Evolutionary conservation across 2,797 vertebrate genomes (phyloP).

Genomic region (Limnodromus scolopaceus): DNA sequence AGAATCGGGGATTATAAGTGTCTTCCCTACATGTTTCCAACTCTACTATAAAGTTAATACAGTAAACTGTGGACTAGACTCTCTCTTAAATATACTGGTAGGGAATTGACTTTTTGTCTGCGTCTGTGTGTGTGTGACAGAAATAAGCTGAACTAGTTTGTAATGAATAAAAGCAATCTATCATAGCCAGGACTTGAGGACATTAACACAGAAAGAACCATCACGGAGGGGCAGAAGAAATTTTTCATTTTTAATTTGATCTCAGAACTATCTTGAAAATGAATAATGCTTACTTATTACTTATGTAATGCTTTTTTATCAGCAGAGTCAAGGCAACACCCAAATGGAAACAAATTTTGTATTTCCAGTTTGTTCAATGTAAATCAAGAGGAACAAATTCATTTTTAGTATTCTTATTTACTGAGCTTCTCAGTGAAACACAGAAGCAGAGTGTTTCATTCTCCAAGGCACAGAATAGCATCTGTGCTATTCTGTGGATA

Average conservation of each 20-base stretch:
- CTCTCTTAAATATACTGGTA: background rate
- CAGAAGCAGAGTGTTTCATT: background rate
- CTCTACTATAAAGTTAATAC: background rate
- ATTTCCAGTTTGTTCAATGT: background rate
- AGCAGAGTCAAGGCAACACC: background rate
- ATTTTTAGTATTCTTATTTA: background rate
- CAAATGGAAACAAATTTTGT: background rate
- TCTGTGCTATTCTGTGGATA: too few relatives aligned
- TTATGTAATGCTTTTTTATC: background rate
- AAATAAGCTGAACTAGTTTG: background rate
- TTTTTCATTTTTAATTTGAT: constrained; percentile 15
- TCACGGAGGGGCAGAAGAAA: background rate
- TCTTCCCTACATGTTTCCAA: background rate
- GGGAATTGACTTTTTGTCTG: background rate
- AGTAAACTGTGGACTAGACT: background rate
- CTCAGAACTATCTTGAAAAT: background rate
- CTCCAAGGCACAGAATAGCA: background rate
- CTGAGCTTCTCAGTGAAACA: background rate
- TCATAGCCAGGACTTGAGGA: background rate
- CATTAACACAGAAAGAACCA: background rate
- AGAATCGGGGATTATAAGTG: background rate
- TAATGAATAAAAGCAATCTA: background rate
- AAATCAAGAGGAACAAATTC: background rate
- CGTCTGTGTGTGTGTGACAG: background rate
- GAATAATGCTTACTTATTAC: background rate